These are phyloP conservation scores for Hypomesus transpacificus DNA, from an alignment of 2,113 vertebrate species.

Conservation along the genomic window DNA sequence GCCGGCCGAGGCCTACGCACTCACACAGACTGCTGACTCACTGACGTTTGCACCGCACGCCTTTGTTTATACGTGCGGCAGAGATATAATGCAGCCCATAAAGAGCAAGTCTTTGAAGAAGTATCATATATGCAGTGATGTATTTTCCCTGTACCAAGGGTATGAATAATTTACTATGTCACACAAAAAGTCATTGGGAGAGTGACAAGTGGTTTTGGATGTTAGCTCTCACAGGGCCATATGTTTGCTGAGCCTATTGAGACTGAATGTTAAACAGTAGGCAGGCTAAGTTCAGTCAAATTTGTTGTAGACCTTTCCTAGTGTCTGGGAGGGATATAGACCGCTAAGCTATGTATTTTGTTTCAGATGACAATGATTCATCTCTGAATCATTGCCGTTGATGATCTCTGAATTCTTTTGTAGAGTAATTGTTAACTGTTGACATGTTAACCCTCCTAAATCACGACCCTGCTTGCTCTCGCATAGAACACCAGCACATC, in stretches of 20 bases:
- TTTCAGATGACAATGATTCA: constrained; percentile 46
- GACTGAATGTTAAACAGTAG: constrained; percentile 29
- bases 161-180: constrained; percentile 64
- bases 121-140: constrained; percentile 62
- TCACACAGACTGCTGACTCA: constrained; percentile 78
- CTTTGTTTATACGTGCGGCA: constrained; percentile 78
- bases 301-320: constrained; percentile 37
- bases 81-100: constrained; percentile 81
- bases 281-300: constrained; percentile 27
- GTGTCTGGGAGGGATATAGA: constrained; percentile 24
- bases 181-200: constrained; percentile 55
- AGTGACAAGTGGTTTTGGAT: constrained; percentile 57
- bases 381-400: constrained; percentile 55
- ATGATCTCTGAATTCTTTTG: constrained; percentile 53
- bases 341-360: constrained; percentile 51
- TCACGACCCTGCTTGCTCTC: constrained; percentile 29
- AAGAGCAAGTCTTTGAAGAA: constrained; percentile 71
- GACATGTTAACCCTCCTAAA: constrained; percentile 62
- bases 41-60: constrained; percentile 66
- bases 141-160: constrained; percentile 58
- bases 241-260: constrained; percentile 43
- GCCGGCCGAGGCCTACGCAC: constrained; percentile 67
- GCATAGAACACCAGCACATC: constrained; percentile 23
- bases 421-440: constrained; percentile 54
- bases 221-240: constrained; percentile 52